Conservation (phyloP, 2,113 vertebrate species). For the Nerophis lumbriciformis region DNA sequence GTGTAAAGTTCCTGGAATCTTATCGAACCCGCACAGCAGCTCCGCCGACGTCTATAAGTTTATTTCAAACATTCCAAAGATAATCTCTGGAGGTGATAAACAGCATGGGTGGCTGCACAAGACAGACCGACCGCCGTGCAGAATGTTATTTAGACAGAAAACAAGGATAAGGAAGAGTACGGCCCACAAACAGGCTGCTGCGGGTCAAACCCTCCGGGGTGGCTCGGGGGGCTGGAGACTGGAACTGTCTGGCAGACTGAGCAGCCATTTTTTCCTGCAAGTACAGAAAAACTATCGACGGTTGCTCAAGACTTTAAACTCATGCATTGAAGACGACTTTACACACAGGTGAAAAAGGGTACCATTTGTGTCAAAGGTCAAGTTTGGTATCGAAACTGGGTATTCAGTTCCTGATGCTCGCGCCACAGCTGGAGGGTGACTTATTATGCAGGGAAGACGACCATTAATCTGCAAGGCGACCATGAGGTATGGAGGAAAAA, state of each 20-base stretch:
- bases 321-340: neutral
- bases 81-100: conserved; percentile 59
- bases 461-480: neutral
- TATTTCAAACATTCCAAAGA: conserved; percentile 35
- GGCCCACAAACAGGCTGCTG: conserved; percentile 28
- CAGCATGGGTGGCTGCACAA: conserved; percentile 50
- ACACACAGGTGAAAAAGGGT: neutral
- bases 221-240: conserved; percentile 13
- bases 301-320: neutral
- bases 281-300: conserved; percentile 19
- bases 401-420: neutral
- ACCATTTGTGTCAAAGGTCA: conserved; percentile 19
- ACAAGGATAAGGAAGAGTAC: conserved; percentile 44
- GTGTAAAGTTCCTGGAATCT: conserved; percentile 11
- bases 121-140: conserved; percentile 43
- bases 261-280: conserved; percentile 33
- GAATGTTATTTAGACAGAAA: conserved; percentile 47
- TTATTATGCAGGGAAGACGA: conserved; percentile 9
- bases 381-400: conserved; percentile 20
- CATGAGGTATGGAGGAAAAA: too few relatives aligned
- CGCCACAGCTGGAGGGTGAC: conserved; percentile 39
- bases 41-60: conserved; percentile 28
- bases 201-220: conserved; percentile 35
- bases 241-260: conserved; percentile 47
- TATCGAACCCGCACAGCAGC: conserved; percentile 17